Base-by-base conservation (phyloP, 2,888 invertebrate species). In the Caenorhabditis zanzibari region DNA sequence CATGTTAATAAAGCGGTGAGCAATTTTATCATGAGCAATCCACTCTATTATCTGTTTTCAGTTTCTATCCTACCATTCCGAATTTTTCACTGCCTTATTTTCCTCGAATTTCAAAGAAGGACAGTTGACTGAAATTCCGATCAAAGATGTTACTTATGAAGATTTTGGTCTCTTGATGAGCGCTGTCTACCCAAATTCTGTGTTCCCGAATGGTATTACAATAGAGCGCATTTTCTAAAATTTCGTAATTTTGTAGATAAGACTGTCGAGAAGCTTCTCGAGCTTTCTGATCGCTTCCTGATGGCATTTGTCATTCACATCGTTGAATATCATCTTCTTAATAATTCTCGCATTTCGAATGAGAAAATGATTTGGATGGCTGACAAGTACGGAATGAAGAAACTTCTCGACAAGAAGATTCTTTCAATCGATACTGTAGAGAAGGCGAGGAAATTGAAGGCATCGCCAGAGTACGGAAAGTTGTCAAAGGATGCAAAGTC, bases 31-130 rank as follows among this genome's bases (percentile, higher is more conserved):
- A 19, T 49, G 14, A 54, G 14, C 12, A 14, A 12, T 52, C 19
- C 52, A n/a, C 12, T 24, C 26, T 26, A 14, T 54, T 54, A 10
- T 14, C 1, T 24, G 24, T 35, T 58, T 32, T 2, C 58, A 58
- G 58, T 58, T 32, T 7, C 64, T 64, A 28, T 64, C 64, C n/a
- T 64, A 12, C 16, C 47, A 64, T n/a, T 64, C 64, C n/a, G 64
- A 64, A 0, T 64, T 47, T 26, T 64, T 64, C 26, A 22, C 16
- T 0, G 64, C 26, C 4, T 32, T 64, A 14, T 64, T 64, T n/a
- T 28, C 64, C 2, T n/a, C 47, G n/a, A 41, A 44, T 44, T 61
- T 26, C 61, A 44, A 41, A 16, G 61, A 61, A 44, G 16, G 44
- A 41, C 12, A 44, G 4, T 41, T 61, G 24, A 4, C n/a, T 14